These are phyloP conservation scores for Epistrophe grossulariae DNA, from an alignment of 2,888 invertebrate genomes.

Conservation along the genomic window DNA sequence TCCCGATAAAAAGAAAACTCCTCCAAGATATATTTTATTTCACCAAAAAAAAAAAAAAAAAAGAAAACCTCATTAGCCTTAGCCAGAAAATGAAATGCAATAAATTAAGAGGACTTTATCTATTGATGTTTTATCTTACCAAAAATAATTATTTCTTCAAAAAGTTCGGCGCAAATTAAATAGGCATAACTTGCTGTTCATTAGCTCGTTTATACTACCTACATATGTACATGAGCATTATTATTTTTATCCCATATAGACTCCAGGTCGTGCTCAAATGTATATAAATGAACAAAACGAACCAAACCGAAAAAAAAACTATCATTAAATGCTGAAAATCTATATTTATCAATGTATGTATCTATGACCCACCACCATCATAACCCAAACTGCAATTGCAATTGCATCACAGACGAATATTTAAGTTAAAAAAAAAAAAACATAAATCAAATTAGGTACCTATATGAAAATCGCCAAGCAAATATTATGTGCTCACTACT, in stretches of 20 bases:
- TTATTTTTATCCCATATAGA: constrained; percentile 31
- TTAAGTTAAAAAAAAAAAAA: constrained; percentile 5
- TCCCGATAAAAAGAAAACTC: constrained; percentile 9
- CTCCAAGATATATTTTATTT: constrained; percentile 10
- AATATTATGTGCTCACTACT: constrained; percentile 14
- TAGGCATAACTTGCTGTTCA: not conserved
- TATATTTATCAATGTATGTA: constrained; percentile 15
- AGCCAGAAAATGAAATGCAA: constrained; percentile 50
- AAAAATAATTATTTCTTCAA: constrained; percentile 22
- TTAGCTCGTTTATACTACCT: not conserved
- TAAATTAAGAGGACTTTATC: constrained; percentile 35
- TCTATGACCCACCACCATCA: constrained; percentile 58
- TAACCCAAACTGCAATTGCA: constrained; percentile 53
- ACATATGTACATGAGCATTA: not conserved
- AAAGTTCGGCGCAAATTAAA: constrained; percentile 27
- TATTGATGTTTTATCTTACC: constrained; percentile 50
- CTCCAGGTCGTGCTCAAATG: constrained; percentile 20
- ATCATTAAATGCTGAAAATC: constrained; percentile 20
- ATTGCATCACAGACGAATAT: constrained; percentile 11
- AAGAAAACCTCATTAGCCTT: constrained; percentile 32
- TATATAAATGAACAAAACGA: not conserved
- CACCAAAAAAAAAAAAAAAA: not conserved
- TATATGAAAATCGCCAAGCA: constrained; percentile 44
- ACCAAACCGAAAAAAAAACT: not conserved
- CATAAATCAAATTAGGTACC: constrained; percentile 44